Evolutionary conservation across 2,113 vertebrate genomes (phyloP).

Genomic region (Ammodytes marinus): DNA sequence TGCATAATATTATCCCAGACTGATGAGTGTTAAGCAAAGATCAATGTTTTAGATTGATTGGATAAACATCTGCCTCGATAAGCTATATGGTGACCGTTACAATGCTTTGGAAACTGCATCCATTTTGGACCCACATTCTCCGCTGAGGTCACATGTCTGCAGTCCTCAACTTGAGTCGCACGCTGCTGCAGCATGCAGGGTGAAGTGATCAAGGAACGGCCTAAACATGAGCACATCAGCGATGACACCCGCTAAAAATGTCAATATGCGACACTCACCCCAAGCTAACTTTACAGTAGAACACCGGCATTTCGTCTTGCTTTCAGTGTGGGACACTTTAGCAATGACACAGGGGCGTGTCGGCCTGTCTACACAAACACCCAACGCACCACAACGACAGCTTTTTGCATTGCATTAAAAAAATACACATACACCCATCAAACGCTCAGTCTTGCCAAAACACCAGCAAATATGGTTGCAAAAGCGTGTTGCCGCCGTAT

Average conservation of each 20-base stretch:
- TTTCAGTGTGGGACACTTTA: constrained; percentile 12
- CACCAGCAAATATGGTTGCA: not conserved
- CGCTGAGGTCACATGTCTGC: constrained; percentile 60
- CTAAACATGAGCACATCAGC: not conserved
- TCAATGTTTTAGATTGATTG: not conserved
- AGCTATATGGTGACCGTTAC: not conserved
- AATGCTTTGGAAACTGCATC: constrained; percentile 44
- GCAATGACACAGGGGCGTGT: constrained; percentile 70
- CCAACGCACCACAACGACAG: not conserved
- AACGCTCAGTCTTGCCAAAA: not conserved
- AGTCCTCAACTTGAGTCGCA: constrained; percentile 37
- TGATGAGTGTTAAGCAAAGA: not conserved
- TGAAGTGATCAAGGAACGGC: not conserved
- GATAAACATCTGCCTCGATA: not conserved
- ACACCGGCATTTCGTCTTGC: constrained; percentile 10
- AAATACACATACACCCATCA: not conserved
- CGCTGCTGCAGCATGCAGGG: constrained; percentile 21
- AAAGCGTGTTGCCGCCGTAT: constrained; percentile 5
- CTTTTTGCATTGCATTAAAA: not conserved
- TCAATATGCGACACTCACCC: not conserved
- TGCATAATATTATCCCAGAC: not conserved
- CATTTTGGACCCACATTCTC: constrained; percentile 62
- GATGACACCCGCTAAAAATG: not conserved
- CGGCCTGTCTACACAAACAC: constrained; percentile 17
- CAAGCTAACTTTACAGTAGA: not conserved